Evolutionary conservation across 1,140 invertebrate genomes (phyloP).

Genomic region (Penaeus indicus): DNA sequence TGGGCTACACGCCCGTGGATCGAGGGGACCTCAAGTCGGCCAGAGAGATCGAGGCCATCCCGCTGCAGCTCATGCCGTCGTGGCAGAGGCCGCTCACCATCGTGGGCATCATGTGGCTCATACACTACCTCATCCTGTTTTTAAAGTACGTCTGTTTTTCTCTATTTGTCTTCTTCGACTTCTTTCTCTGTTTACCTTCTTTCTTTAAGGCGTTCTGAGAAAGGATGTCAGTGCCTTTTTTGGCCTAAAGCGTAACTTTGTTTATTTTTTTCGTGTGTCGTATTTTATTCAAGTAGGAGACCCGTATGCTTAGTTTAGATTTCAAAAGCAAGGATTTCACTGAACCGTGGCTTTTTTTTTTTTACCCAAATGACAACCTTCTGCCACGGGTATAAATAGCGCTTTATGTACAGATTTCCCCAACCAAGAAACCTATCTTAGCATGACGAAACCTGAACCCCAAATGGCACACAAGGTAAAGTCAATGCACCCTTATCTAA

Average conservation of each 20-base stretch:
- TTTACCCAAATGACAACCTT: no score
- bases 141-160: constrained; percentile 49
- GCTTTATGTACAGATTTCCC: neutral
- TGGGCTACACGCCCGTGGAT: constrained; percentile 39
- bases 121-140: constrained; percentile 58
- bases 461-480: no score
- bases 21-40: constrained; percentile 55
- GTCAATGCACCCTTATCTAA: neutral
- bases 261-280: no score
- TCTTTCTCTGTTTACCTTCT: neutral
- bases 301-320: no score
- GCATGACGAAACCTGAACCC: neutral
- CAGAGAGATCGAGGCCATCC: constrained; percentile 65
- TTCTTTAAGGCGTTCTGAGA: neutral
- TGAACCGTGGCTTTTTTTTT: no score
- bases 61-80: constrained; percentile 59
- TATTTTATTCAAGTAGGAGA: no score
- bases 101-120: constrained; percentile 41
- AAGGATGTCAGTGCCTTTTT: no score
- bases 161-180: neutral
- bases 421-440: neutral
- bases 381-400: neutral
- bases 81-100: constrained; percentile 56
- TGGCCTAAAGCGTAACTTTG: no score
- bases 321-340: no score